Percentiles rank a stretch among this genome's conserved stretches.
Evolutionary conservation across 2,888 invertebrate genomes (phyloP).

Genomic region (Heliconius charithonia): DNA sequence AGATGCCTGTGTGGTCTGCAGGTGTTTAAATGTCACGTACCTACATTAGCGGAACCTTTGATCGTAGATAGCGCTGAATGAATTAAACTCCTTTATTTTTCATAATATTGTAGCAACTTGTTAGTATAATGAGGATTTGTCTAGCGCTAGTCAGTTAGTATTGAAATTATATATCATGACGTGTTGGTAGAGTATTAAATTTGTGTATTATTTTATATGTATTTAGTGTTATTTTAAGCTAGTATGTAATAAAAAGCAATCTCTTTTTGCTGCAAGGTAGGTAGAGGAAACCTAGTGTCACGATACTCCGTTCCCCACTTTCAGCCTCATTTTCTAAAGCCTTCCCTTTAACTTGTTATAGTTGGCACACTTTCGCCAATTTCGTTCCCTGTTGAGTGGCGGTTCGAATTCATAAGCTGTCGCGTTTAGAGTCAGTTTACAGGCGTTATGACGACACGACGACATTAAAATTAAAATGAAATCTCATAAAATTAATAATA

Average conservation of each 20-base stretch:
- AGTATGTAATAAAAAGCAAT: too few relatives aligned
- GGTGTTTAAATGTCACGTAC: conserved; percentile 39
- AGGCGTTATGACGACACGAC: too few relatives aligned
- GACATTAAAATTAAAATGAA: too few relatives aligned
- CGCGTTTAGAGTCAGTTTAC: too few relatives aligned
- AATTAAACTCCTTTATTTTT: conserved; percentile 23
- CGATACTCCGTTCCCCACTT: too few relatives aligned
- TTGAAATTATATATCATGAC: background rate
- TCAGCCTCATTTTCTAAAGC: too few relatives aligned
- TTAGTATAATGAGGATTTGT: conserved; percentile 25
- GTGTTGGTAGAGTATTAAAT: background rate
- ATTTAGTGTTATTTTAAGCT: background rate
- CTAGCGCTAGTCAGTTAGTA: background rate
- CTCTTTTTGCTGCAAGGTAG: too few relatives aligned
- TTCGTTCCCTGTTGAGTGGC: background rate
- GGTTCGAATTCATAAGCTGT: too few relatives aligned
- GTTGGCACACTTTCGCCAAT: background rate
- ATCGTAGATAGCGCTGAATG: conserved; percentile 26
- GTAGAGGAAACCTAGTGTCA: too few relatives aligned
- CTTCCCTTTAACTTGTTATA: background rate
- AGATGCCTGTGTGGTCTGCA: conserved; percentile 40
- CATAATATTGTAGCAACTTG: conserved; percentile 22
- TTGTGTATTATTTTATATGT: background rate
- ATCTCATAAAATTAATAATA: too few relatives aligned
- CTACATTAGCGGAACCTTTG: conserved; percentile 38